Evolutionary conservation across 30 jellyfish, hydroid and myxozoan species (phyloP).

Genomic region (Morbakka virulenta): DNA sequence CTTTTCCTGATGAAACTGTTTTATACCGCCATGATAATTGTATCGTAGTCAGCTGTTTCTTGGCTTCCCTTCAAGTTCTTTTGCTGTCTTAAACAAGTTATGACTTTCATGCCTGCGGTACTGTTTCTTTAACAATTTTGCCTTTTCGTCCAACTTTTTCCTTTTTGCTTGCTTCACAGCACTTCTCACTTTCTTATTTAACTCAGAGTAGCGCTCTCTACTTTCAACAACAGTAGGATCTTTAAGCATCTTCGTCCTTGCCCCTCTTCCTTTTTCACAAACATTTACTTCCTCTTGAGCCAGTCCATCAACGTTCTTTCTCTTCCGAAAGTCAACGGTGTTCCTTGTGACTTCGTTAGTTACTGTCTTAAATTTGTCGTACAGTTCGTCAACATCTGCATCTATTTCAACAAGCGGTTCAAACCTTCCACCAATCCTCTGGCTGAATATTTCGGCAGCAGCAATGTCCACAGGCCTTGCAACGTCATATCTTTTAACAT

Average conservation of each 20-base stretch:
- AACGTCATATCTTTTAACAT: not conserved
- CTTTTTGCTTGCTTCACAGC: not conserved
- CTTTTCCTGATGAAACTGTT: not conserved
- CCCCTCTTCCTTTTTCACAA: conserved; percentile 2
- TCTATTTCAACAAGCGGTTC: not conserved
- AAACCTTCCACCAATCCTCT: too few relatives aligned
- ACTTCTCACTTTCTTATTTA: not conserved
- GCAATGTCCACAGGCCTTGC: not conserved
- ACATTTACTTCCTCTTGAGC: too few relatives aligned
- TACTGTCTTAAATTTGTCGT: not conserved
- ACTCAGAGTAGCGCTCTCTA: not conserved
- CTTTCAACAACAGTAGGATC: not conserved
- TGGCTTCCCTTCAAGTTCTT: not conserved
- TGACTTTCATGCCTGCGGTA: conserved; percentile 6
- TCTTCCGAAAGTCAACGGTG: not conserved
- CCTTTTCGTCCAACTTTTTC: not conserved
- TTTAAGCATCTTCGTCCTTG: not conserved
- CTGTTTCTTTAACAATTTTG: not conserved
- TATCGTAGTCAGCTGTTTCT: too few relatives aligned
- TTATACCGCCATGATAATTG: not conserved
- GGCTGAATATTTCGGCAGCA: not conserved
- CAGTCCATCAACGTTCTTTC: not conserved
- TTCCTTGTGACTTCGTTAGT: not conserved
- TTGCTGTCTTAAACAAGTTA: not conserved
- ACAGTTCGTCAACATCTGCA: not conserved